Base-by-base conservation (phyloP, 2,113 vertebrate species). In the Mesocricetus auratus region DNA sequence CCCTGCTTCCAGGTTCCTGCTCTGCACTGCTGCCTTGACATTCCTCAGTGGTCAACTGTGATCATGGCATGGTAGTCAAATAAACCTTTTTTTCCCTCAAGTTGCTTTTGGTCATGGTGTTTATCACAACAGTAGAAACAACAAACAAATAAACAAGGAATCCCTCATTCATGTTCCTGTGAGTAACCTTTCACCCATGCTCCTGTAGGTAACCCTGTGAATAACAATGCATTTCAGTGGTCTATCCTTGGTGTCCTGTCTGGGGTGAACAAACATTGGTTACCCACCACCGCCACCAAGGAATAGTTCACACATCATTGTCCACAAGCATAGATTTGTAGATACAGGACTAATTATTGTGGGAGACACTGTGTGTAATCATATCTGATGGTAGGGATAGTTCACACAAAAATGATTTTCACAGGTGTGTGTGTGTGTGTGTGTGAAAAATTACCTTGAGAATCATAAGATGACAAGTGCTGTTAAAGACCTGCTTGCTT, bases 401-500 rank as follows among this genome's bases (percentile, higher is more conserved):
- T 56, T 47, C 31, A 39, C 75, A 93, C 45, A 39, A 78, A 92
- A 94, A 45, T 53, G 26, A 74, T 91, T 94, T 77, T 73, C 19
- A 86, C 69, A 42, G 33, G 21, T 21, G 50, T 29, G 16, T 79
- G 50, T 53, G 47, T 50, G 29, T 16, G 15, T 50, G 29, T 77
- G 74, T 33, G 29, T 31, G 29, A 9, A 9, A 5, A 56, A 56
- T n/a, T 9, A 36, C 17, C 29, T 21, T 87, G 50, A 50, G 12
- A 83, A 69, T 19, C n/a, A 74, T 4, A 7, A 87, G 22, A 94
- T 78, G 56, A 78, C 0, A 86, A 77, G 0, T 8, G 74, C 29
- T 45, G 31, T 75, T 75, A 31, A 31, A 91, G 5, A 93, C 82
- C 73, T 86, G 29, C 66, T 78, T 93, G 36, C 75, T 94, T 95